Conservation (phyloP, 2,113 vertebrate species). For the Dolichallabes microphthalmus region DNA sequence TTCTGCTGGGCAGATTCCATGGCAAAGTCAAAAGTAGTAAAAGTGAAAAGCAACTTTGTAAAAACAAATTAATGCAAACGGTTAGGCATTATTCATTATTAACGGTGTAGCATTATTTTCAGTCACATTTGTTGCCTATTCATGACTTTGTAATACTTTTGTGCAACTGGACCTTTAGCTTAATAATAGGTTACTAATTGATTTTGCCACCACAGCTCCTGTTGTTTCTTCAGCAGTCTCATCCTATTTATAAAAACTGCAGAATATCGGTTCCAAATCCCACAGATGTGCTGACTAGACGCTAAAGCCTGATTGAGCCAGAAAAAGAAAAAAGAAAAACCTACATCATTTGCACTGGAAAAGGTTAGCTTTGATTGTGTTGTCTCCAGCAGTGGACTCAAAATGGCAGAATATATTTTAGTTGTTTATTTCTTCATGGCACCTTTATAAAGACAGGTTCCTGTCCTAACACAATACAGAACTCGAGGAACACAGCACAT, state of each 20-base stretch:
- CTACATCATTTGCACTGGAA: background rate
- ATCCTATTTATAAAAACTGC: conserved; percentile 5
- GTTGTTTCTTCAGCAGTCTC: conserved; percentile 15
- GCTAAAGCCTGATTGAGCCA: background rate
- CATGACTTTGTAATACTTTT: background rate
- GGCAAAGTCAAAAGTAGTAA: background rate
- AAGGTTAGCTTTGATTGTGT: conserved; percentile 20
- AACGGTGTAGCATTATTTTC: too few species aligned
- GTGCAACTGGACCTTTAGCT: background rate
- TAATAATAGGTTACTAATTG: background rate
- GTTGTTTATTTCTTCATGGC: conserved; percentile 2
- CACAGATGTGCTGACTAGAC: conserved; percentile 8
- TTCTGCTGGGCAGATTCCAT: background rate
- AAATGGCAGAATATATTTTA: background rate
- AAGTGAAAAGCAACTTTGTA: background rate
- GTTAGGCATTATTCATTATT: background rate
- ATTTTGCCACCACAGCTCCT: background rate
- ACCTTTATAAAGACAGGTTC: background rate
- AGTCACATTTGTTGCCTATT: background rate
- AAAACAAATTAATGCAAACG: background rate
- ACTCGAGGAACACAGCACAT: background rate
- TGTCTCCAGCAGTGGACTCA: background rate
- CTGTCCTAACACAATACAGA: background rate
- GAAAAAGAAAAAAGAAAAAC: background rate
- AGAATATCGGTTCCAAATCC: background rate